Conservation (phyloP, 2,888 invertebrate species). For the Eucriotettix oculatus region DNA sequence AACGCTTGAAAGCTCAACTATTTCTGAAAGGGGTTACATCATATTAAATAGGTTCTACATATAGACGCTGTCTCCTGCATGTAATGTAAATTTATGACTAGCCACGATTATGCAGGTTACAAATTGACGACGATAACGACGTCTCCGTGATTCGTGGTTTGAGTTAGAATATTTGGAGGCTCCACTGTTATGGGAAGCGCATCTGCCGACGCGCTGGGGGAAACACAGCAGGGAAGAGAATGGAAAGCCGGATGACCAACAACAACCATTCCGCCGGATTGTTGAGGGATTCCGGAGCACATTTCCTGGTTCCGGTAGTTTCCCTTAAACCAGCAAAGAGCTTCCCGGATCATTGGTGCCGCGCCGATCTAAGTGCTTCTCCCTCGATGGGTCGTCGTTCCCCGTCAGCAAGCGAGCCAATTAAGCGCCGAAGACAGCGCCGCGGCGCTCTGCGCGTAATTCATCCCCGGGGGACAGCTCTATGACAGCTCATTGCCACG, state of each 20-base stretch:
- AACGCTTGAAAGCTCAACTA: no score
- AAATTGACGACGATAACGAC: no score
- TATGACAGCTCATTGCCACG: not conserved
- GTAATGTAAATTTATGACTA: no score
- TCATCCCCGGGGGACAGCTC: not conserved
- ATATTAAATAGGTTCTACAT: no score
- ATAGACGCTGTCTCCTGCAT: no score
- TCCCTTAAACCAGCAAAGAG: slow-evolving; percentile 13
- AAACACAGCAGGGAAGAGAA: slow-evolving; percentile 1
- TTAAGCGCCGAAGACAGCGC: not conserved
- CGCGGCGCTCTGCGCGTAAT: not conserved
- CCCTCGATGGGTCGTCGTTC: not conserved
- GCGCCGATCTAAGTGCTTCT: not conserved
- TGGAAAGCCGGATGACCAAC: slow-evolving; percentile 9
- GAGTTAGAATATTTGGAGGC: no score
- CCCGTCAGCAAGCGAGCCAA: not conserved
- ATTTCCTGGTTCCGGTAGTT: slow-evolving; percentile 28
- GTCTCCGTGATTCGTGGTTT: no score
- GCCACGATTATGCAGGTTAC: no score
- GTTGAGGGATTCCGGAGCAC: slow-evolving; percentile 25
- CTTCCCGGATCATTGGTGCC: slow-evolving; percentile 21
- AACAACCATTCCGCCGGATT: slow-evolving; percentile 11
- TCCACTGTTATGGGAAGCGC: not conserved
- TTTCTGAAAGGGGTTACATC: no score
- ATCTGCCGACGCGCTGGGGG: not conserved